Percentiles rank a stretch among this genome's conserved stretches.
phyloP scores from a whole-genome alignment of 2,888 invertebrate species.

The Omphaloscelis lunosa region DNA sequence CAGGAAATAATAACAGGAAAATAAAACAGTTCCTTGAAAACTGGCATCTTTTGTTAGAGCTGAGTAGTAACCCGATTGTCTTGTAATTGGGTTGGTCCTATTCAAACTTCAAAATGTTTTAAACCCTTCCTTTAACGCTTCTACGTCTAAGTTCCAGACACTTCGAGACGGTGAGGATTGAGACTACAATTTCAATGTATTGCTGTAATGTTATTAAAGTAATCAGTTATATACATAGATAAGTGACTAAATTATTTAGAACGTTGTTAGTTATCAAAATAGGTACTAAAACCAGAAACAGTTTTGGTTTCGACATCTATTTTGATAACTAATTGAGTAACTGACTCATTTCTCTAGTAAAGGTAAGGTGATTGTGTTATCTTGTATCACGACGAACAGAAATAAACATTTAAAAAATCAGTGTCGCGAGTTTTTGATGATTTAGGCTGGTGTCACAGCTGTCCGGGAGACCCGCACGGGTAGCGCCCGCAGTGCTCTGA shows the following conservation, averaged over 20 bases:
- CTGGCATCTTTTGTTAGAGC: slow-evolving; percentile 35
- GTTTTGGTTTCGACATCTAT: neutral
- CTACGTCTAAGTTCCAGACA: slow-evolving; percentile 26
- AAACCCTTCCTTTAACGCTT: slow-evolving; percentile 47
- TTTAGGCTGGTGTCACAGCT: too few species aligned
- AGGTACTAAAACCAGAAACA: neutral
- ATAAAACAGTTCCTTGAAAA: slow-evolving; percentile 31
- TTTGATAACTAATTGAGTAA: slow-evolving; percentile 19
- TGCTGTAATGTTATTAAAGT: slow-evolving; percentile 23
- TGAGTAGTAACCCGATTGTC: slow-evolving; percentile 33
- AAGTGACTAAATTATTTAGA: slow-evolving; percentile 5
- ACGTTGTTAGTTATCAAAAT: neutral
- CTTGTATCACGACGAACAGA: neutral
- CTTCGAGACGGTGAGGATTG: slow-evolving; percentile 25
- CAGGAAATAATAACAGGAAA: slow-evolving; percentile 22
- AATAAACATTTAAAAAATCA: neutral
- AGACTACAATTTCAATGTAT: slow-evolving; percentile 5
- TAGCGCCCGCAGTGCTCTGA: too few species aligned
- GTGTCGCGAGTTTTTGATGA: neutral
- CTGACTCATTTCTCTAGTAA: neutral
- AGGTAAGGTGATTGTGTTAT: neutral
- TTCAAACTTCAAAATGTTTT: slow-evolving; percentile 62
- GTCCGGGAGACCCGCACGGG: too few species aligned
- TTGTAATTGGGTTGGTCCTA: slow-evolving; percentile 58
- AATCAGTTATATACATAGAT: neutral